Evolutionary conservation across 1,140 invertebrate species (phyloP), one percentile per base, ranked within the genome.

Genomic region (Drosophila cardini): DNA sequence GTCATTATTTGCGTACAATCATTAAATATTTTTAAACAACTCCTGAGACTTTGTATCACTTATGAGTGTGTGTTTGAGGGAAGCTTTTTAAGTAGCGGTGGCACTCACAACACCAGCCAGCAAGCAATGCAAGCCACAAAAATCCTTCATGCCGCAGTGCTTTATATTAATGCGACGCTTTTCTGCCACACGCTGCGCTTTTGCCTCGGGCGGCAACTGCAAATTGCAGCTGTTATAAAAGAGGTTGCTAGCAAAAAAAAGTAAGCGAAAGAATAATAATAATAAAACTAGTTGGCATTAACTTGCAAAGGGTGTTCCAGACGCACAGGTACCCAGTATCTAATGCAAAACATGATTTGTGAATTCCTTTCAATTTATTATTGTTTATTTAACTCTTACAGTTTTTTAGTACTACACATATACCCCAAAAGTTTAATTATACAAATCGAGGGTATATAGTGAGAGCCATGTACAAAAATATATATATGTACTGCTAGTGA

Each of bases 111-210:
- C 58, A 62, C 60, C 42, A 40, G 50, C 9, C 21, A 26, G 32
- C 56, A 52, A 63, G 38, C 65, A 74, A 57, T 69, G 72, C 67
- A 71, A 52, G 72, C 67, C 58, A 71, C 42, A 72, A 65, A 71
- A 75, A 87, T 87, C 84, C 80, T 87, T 89, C 84, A 89, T 76
- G 84, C 83, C 74, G 82, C 80, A 74, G 76, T 87, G 83, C 79
- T 80, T 87, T 72, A 77, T 80, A 79, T 86, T 86, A 86, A 78
- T 86, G 76, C 57, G 48, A 60, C 62, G 72, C 72, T 53, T 58
- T 32, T 53, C 57, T 65, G 56, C 72, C 76, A 82, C 72, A 72
- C 63, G 72, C 46, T 53, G 53, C 46, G 53, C 64, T 65, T 62
- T 67, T 52, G 81, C 83, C 69, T 60, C 46, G 55, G 65, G 82